Percentiles rank a stretch among this genome's conserved stretches.
phyloP scores from a whole-genome alignment of 2,797 vertebrate species.

The Tinamus major region DNA sequence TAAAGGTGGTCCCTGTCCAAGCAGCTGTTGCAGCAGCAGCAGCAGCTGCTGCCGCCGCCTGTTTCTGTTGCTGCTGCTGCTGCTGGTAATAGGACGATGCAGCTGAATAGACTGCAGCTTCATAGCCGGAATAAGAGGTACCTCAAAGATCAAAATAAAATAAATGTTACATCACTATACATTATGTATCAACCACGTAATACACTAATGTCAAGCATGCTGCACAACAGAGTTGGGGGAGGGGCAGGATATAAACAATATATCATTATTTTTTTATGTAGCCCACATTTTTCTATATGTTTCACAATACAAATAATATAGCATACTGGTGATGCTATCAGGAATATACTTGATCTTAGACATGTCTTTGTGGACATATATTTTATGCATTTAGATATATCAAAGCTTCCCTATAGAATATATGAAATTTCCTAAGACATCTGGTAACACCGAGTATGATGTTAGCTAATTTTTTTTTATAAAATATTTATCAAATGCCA shows the following conservation, averaged over 20 bases:
- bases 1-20: slow-evolving; percentile 94
- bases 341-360: background rate
- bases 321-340: background rate
- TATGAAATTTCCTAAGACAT: background rate
- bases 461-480: background rate
- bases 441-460: background rate
- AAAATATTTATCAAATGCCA: background rate
- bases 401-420: background rate
- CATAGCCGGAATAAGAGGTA: slow-evolving; percentile 96
- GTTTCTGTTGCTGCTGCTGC: slow-evolving; percentile 90
- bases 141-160: slow-evolving; percentile 82
- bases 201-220: background rate
- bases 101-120: slow-evolving; percentile 97
- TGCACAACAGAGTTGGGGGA: background rate
- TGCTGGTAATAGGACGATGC: slow-evolving; percentile 98
- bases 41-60: slow-evolving; percentile 89
- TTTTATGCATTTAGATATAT: background rate
- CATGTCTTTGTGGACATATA: background rate
- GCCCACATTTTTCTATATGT: background rate
- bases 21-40: slow-evolving; percentile 93
- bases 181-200: slow-evolving; percentile 32
- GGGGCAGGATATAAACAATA: background rate
- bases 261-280: background rate
- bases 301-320: background rate
- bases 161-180: slow-evolving; percentile 57